A percentile compares a stretch with the other conserved stretches of the same genome.
phyloP scores from a whole-genome alignment of 2,113 vertebrate genomes.

The Isichthys henryi region DNA sequence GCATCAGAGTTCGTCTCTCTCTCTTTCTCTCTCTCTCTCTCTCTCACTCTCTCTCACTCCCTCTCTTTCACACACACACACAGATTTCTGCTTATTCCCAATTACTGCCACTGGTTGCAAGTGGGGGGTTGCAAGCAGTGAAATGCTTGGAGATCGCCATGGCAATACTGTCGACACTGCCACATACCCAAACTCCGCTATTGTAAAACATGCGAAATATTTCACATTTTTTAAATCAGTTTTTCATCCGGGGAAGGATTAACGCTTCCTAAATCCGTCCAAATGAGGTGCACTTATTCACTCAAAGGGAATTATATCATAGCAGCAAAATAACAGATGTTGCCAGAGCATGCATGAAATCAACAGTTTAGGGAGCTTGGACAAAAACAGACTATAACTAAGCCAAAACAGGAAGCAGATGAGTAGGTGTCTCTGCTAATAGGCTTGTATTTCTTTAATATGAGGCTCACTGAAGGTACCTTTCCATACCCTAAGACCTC shows the following conservation, averaged over 20 bases:
- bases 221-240: neutral
- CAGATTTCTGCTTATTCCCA: neutral
- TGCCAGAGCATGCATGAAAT: neutral
- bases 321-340: neutral
- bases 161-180: neutral
- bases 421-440: neutral
- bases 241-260: neutral
- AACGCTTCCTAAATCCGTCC: neutral
- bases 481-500: neutral
- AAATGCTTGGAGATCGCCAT: neutral
- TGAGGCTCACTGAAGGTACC: neutral
- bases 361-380: slow-evolving; percentile 1
- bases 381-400: neutral
- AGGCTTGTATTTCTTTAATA: neutral
- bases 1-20: neutral
- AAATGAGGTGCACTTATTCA: neutral
- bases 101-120: neutral
- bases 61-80: neutral
- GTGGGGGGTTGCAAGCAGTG: neutral
- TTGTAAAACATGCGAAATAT: neutral
- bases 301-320: neutral
- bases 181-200: neutral
- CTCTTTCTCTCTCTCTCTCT: neutral
- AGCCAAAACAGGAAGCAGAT: neutral
- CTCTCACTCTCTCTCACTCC: neutral